Evolutionary conservation across 2,888 invertebrate species (phyloP), one percentile per base, ranked within the genome.

Genomic region (Schrankia costaestrigalis): DNA sequence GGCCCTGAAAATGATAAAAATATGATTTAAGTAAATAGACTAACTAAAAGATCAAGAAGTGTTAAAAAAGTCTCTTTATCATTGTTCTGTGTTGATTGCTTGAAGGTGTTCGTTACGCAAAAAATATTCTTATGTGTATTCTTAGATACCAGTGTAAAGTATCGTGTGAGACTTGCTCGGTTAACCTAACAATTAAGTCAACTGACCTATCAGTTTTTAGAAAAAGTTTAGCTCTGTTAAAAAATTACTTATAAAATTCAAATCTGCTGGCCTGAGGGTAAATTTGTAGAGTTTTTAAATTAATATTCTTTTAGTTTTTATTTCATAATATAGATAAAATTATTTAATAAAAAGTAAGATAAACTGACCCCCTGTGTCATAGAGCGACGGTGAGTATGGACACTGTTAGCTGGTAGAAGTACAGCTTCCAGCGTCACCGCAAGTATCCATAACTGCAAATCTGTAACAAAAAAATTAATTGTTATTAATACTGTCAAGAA

Each of bases 331-430:
- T 17, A 17, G 17, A 17, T n/a, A n/a, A 17, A 17, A 17, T 10
- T 7, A 21, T 21, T 6, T 1, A 8, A 8, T 8, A 9, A 26
- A 11, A 3, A 28, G 8, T 8, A n/a, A n/a, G n/a, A n/a, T n/a
- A n/a, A n/a, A 26, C 51, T 55, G 61, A 81, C 81, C 62, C 66
- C 70, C 56, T 78, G 80, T 33, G 75, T 25, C 8, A 74, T 70
- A 17, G 84, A 78, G 13, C 85, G 75, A 3, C 86, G 71, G 17
- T 79, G 71, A 43, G 79, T 70, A 29, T 24, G 29, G 11, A n/a
- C 13, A n/a, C 72, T 64, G 54, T 47, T 55, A 7, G 61, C 68
- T 13, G 66, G 55, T 24, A 70, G 35, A 13, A 79, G 37, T 26
- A 79, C 49, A 14, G 63, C 33, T 40, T 75, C 79, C 41, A 83